Percentiles rank a stretch among this genome's conserved stretches.
Conservation (phyloP, 1,140 invertebrate species). For the Zaprionus africanus region DNA sequence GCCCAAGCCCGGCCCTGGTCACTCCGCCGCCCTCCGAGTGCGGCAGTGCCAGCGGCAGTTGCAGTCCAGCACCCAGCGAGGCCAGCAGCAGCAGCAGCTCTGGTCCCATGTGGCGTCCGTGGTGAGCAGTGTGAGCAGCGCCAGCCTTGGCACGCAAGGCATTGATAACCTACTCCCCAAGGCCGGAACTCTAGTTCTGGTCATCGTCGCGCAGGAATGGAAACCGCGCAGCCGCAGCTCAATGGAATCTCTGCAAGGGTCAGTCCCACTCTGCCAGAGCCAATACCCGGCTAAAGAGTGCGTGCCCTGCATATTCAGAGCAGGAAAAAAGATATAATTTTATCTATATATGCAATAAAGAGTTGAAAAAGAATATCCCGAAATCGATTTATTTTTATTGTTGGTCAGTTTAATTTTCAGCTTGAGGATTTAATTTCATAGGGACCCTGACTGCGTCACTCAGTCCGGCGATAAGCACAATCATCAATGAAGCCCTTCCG, state of each 20-base stretch:
- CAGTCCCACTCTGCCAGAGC: conserved; percentile 20
- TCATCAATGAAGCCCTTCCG: conserved; percentile 46
- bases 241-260: neutral
- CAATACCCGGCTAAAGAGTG: conserved; percentile 35
- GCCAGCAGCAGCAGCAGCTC: conserved; percentile 66
- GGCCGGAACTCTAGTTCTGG: neutral
- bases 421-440: conserved; percentile 26
- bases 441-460: conserved; percentile 23
- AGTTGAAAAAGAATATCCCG: neutral
- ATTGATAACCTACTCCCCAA: conserved; percentile 40
- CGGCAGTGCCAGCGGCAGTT: conserved; percentile 78
- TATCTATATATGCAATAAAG: neutral
- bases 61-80: conserved; percentile 81
- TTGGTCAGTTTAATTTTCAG: conserved; percentile 23
- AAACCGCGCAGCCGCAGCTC: conserved; percentile 28
- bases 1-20: conserved; percentile 51
- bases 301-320: neutral
- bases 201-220: conserved; percentile 27
- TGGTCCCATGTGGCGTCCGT: conserved; percentile 80
- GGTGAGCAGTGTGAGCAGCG: conserved; percentile 55
- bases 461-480: conserved; percentile 41
- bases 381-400: neutral
- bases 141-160: conserved; percentile 54
- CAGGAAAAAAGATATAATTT: neutral
- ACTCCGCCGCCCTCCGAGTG: conserved; percentile 83